Conservation (phyloP, 1,140 invertebrate genomes). For the Temnothorax curvispinosus region DNA sequence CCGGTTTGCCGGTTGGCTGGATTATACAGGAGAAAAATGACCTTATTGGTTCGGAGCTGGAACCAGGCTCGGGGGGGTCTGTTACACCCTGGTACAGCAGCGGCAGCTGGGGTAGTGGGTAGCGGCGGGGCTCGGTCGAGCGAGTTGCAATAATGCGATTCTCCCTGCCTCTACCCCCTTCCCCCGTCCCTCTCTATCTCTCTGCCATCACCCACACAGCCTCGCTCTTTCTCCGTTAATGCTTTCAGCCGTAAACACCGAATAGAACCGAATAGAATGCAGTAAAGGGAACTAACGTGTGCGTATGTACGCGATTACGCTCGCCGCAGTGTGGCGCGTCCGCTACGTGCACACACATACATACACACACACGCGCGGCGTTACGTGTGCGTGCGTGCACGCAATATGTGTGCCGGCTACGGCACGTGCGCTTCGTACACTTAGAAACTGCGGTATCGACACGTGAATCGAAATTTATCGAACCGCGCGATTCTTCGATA, state of each 20-base stretch:
- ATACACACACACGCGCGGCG: too few species aligned
- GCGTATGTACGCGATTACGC: constrained; percentile 73
- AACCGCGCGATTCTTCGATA: constrained; percentile 27
- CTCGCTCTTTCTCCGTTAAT: constrained; percentile 78
- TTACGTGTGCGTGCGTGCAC: constrained; percentile 41
- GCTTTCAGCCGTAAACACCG: constrained; percentile 79
- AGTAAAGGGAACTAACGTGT: constrained; percentile 75
- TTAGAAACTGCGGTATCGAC: constrained; percentile 48
- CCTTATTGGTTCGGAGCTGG: constrained; percentile 77
- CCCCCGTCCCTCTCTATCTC: constrained; percentile 13
- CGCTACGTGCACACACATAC: background rate
- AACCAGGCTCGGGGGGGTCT: constrained; percentile 69
- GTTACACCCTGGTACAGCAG: constrained; percentile 73
- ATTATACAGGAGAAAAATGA: constrained; percentile 79
- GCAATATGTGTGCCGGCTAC: constrained; percentile 43
- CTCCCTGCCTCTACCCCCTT: constrained; percentile 52
- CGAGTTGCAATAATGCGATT: constrained; percentile 77
- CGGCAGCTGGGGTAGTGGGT: constrained; percentile 66
- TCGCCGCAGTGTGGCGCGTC: constrained; percentile 26
- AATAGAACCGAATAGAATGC: constrained; percentile 81
- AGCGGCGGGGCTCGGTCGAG: constrained; percentile 61
- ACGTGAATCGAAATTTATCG: constrained; percentile 53
- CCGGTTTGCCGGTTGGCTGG: constrained; percentile 74
- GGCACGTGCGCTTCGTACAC: constrained; percentile 37
- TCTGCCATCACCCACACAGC: constrained; percentile 14